A percentile compares a stretch with the other conserved stretches of the same genome.
Evolutionary conservation across 2,888 invertebrate species (phyloP).

Genomic region (Campoletis raptor): DNA sequence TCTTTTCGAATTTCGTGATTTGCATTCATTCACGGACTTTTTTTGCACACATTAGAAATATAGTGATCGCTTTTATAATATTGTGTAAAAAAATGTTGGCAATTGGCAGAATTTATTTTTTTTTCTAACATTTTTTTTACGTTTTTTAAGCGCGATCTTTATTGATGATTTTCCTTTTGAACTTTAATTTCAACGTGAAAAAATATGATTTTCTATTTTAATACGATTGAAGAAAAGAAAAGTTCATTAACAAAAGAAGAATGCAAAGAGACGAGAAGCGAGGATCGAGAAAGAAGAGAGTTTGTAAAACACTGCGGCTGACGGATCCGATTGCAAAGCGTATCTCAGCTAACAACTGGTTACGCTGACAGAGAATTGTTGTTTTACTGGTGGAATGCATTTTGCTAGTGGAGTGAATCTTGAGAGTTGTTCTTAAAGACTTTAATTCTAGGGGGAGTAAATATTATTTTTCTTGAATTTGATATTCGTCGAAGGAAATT

Average conservation of each 20-base stretch:
- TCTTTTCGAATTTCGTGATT: background rate
- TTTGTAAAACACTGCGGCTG: constrained; percentile 48
- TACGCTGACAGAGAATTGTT: constrained; percentile 23
- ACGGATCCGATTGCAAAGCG: constrained; percentile 54
- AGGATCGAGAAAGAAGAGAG: constrained; percentile 4
- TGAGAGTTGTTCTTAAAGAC: background rate
- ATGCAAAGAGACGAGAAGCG: background rate
- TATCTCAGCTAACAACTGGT: constrained; percentile 59
- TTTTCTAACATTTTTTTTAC: background rate
- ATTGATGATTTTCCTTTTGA: background rate
- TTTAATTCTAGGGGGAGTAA: background rate
- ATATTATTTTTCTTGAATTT: background rate
- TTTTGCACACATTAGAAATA: background rate
- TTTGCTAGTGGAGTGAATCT: background rate
- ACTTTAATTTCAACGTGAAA: background rate
- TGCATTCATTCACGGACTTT: background rate
- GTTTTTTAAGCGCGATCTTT: background rate
- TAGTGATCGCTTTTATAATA: background rate
- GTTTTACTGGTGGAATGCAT: background rate
- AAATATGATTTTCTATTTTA: background rate
- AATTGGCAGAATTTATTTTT: background rate
- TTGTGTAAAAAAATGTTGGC: background rate
- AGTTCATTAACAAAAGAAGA: background rate
- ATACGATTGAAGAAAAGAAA: background rate
- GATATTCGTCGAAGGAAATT: background rate